Percentiles rank a stretch among this genome's conserved stretches.
Conservation (phyloP, 2,113 vertebrate genomes). For the Esox niger region DNA sequence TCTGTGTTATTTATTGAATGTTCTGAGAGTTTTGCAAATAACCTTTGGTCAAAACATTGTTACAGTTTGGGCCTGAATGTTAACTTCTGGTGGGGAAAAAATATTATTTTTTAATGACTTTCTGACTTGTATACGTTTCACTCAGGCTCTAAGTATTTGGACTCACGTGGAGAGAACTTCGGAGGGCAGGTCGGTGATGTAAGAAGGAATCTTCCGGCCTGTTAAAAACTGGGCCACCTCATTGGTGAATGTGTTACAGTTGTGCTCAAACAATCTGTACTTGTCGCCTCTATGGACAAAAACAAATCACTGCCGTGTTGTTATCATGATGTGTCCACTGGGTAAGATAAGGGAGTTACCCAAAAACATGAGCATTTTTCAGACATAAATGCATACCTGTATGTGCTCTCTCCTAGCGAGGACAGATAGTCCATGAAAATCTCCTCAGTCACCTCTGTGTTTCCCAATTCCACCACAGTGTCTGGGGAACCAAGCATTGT, state of each 20-base stretch:
- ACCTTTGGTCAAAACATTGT: too few relatives aligned
- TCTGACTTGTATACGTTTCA: background rate
- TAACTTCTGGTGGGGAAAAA: too few relatives aligned
- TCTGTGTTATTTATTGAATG: too few relatives aligned
- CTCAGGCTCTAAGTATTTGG: background rate
- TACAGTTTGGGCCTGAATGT: too few relatives aligned
- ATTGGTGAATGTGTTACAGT: conserved; percentile 90
- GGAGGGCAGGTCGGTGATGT: conserved; percentile 87
- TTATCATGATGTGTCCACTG: too few relatives aligned
- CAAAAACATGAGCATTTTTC: background rate
- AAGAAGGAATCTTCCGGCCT: conserved; percentile 83
- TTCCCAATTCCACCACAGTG: conserved; percentile 86
- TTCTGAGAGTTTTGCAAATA: too few relatives aligned
- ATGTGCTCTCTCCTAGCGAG: conserved; percentile 82
- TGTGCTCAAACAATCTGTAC: conserved; percentile 85
- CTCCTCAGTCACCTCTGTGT: conserved; percentile 87
- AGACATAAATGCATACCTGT: conserved; percentile 53
- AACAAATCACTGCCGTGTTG: background rate
- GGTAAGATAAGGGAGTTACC: background rate
- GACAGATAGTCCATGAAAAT: conserved; percentile 87
- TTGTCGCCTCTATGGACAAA: conserved; percentile 70
- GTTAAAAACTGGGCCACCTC: conserved; percentile 90
- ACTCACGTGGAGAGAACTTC: conserved; percentile 90
- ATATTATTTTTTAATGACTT: too few relatives aligned
- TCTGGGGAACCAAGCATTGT: conserved; percentile 93